Evolutionary conservation across 2,797 vertebrate species (phyloP), one percentile per base, ranked within the genome.

Genomic region (Gallinago nigripennis): DNA sequence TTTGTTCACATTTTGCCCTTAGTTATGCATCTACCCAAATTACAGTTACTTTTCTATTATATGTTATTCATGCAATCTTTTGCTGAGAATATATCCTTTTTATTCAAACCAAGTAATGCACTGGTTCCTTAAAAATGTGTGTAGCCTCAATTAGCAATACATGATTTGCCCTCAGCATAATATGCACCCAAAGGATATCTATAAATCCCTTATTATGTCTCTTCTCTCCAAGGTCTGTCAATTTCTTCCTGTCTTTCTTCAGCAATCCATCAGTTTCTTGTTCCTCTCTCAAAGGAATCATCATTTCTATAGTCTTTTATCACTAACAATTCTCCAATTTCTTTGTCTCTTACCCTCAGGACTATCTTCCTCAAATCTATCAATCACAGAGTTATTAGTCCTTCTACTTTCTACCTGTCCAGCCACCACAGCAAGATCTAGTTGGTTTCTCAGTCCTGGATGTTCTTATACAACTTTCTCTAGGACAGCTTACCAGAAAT

Each of bases 1-100:
- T 94, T 94, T 92, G 45, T 81, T 96, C 85, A 94, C 69, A 56
- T 20, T 94, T 94, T 93, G 48, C 82, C 64, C 68, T 87, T 85
- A 86, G 82, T 88, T 61, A 92, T 60, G 37, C 76, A 91, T 71
- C 85, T 92, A 82, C 35, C 25, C 43, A 45, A 87, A 89, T 85
- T 93, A 85, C 28, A 57, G 54, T 86, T 94, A 73, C 84, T 92
- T 92, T 80, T 54, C 60, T 37, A 21, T 77, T 92, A 75, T 61
- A 86, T 0, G 10, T 20, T 81, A 39, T 78, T 91, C 27, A 60
- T 94, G 31, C 14, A 77, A 63, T 80, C 25, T 71, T 90, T 85
- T 95, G 31, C 72, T 16, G 7, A 43, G 51, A 79, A 45, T 85
- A 53, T 61, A 61, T 81, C 41, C 33, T 88, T 92, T 94, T 85